These are phyloP conservation scores for Murina feae DNA, from an alignment of 2,113 vertebrate genomes.

Conservation along the genomic window DNA sequence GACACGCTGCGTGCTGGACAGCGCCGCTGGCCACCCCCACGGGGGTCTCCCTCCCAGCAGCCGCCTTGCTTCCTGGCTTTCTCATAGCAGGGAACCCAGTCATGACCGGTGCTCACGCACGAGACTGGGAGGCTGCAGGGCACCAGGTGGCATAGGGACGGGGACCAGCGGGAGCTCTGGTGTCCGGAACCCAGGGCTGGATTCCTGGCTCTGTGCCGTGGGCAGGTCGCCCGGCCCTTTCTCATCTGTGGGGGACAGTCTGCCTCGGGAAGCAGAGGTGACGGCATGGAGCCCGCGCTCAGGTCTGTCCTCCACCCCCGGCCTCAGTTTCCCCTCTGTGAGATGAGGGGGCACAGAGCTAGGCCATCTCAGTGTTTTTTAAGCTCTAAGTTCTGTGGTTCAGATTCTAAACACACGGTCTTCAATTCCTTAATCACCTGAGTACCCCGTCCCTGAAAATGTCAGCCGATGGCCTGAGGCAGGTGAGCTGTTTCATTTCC, in stretches of 20 bases:
- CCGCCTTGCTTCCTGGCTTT: not conserved
- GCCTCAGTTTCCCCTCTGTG: not conserved
- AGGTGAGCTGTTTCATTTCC: not conserved
- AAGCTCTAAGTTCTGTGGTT: not conserved
- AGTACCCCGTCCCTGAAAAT: not conserved
- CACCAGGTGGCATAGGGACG: not conserved
- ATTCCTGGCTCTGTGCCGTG: not conserved
- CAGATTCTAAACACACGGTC: not conserved
- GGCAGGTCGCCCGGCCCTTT: too few relatives aligned
- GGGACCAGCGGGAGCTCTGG: not conserved
- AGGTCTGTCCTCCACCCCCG: not conserved
- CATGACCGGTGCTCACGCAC: rapidly evolving
- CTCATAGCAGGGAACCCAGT: not conserved
- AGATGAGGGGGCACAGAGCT: not conserved
- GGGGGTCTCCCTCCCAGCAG: not conserved
- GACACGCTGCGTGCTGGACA: not conserved
- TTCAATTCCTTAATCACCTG: not conserved
- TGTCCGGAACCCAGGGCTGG: not conserved
- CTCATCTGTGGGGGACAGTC: too few relatives aligned
- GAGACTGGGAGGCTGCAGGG: not conserved
- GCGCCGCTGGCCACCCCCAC: not conserved
- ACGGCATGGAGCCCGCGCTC: too few relatives aligned
- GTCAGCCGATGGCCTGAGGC: not conserved
- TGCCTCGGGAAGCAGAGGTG: too few relatives aligned
- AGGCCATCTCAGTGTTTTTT: not conserved